A percentile compares a stretch with the other conserved stretches of the same genome.
These are phyloP conservation scores for Hystrix cristata DNA, from an alignment of 2,113 vertebrate genomes.

Conservation along the genomic window DNA sequence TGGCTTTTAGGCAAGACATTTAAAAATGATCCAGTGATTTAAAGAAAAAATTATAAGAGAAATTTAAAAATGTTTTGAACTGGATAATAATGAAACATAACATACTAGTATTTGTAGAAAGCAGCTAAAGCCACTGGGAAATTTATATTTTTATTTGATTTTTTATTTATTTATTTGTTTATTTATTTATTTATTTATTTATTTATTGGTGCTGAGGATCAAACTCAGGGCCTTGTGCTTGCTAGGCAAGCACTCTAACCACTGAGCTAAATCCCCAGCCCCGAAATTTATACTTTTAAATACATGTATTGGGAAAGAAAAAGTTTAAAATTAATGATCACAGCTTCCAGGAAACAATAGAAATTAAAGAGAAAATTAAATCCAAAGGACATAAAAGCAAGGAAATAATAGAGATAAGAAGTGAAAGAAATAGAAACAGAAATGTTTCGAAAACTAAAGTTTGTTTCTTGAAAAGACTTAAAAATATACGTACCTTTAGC, in stretches of 20 bases:
- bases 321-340: not conserved
- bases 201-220: too few species aligned
- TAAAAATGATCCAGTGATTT: not conserved
- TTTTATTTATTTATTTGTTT: too few species aligned
- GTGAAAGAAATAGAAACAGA: not conserved
- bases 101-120: not conserved
- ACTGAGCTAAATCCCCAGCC: too few species aligned
- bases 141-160: not conserved
- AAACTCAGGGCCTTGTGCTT: too few species aligned
- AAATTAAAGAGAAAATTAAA: not conserved
- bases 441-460: not conserved
- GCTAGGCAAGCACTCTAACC: too few species aligned
- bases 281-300: not conserved
- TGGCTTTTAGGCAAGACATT: not conserved
- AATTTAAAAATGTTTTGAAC: not conserved
- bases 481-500: not conserved
- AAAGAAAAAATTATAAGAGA: not conserved
- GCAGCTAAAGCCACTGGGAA: not conserved
- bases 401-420: not conserved
- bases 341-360: not conserved
- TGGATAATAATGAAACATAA: not conserved
- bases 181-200: too few species aligned
- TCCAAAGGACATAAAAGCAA: not conserved
- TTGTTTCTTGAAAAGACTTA: not conserved
- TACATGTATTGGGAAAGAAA: not conserved